Evolutionary conservation across 2,797 vertebrate genomes (phyloP), one percentile per base, ranked within the genome.

Genomic region (Lutjanus campechanus): DNA sequence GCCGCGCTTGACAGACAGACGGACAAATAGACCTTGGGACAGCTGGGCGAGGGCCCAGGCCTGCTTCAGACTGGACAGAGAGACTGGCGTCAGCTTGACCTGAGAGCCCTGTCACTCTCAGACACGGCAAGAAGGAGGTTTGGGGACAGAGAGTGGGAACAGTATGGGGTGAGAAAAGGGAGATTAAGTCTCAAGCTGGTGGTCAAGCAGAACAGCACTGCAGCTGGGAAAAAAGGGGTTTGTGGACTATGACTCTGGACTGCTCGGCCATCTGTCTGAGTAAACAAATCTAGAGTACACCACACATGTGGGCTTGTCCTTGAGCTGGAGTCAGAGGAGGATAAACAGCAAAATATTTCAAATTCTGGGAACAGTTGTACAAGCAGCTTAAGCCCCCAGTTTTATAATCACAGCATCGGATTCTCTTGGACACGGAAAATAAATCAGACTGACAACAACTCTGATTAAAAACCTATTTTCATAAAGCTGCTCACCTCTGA

Each of bases 51-150:
- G 85, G 87, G 78, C 77, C 81, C 47, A 29, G 76, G 79, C 66
- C 87, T 85, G 87, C 82, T 91, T 91, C 84, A 89, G 72, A 90
- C 66, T 73, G 82, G 76, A 73, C 68, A 87, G 69, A 83, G 79
- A 78, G 82, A 82, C 69, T 16, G 79, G 85, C 63, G 85, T 90
- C 91, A 88, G 87, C 90, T 93, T 91, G 88, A 90, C 86, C 79
- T 87, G 91, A 93, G 82, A 90, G 89, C 69, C 72, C 85, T 78
- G 83, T 91, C 88, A 93, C 55, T 87, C 81, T 85, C 88, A 93
- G 84, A 86, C 80, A 76, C 6, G 43, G 36, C 43, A 56, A 82
- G 59, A 78, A 59, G 46, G 58, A 65, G 61, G 19, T 75, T 79
- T 77, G 68, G 75, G 76, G 81, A 78, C 43, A 15, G 53, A 46